Evolutionary conservation across 1,140 invertebrate species (phyloP), one percentile per base, ranked within the genome.

Genomic region (Polypedilum vanderplanki): DNA sequence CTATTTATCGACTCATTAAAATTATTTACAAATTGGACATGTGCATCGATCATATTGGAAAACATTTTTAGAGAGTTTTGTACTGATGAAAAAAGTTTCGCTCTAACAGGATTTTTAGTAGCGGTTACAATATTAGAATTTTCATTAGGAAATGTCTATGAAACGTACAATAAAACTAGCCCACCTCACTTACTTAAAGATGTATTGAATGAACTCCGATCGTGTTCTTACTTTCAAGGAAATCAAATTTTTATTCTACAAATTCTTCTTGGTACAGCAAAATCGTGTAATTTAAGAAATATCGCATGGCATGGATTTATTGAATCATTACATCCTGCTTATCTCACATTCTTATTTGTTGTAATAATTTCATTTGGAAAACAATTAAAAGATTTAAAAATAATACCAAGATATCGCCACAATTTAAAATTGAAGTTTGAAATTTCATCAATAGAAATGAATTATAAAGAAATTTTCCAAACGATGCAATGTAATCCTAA

Each of bases 281-380:
- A 78, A 64, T 74, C 75, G 3, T 73, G 77, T 4, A 78, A 78
- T 76, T n/a, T 78, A 15, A 73, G 77, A 9, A 78, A 78, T 75
- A 76, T 78, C 18, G 74, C 76, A 1, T 78, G 77, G 77, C 77
- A 78, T 76, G 77, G 77, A 1, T 78, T 78, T 73, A 75, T 76
- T 15, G 40, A 73, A 12, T 73, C 76, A 18, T 7, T 41, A 2
- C 76, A 78, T 40, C 76, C 40, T 8, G 76, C 75, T 64, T 78
- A 75, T 73, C 17, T 57, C 8, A 7, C 65, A 18, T 46, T 76
- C 24, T 40, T 78, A 41, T 17, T 78, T 2, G 18, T 67, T 1
- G 3, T 67, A n/a, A 67, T 67, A 8, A n/a, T 67, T 7, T 67
- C 65, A 3, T 67, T n/a, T 67, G 65, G 65, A 15, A 67, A 67